These are phyloP conservation scores for Pyxicephalus adspersus DNA, from an alignment of 2,113 vertebrate species.

Conservation along the genomic window DNA sequence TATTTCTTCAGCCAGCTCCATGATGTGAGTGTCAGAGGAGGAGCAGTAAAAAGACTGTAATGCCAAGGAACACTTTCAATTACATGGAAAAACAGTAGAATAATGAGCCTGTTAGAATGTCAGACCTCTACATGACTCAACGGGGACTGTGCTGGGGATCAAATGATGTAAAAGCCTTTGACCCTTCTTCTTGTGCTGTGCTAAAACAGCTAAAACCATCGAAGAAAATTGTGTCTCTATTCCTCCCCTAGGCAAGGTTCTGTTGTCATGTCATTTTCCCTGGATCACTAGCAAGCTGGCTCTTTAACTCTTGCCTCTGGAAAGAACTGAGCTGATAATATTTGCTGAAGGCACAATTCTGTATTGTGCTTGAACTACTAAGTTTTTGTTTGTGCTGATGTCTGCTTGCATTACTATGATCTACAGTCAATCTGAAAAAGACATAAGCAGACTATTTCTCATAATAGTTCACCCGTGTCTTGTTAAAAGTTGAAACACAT, in stretches of 20 bases:
- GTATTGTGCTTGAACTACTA: constrained; percentile 53
- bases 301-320: constrained; percentile 55
- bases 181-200: background rate
- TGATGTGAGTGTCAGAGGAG: background rate
- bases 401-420: constrained; percentile 30
- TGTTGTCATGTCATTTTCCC: constrained; percentile 49
- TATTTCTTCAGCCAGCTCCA: background rate
- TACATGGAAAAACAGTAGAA: background rate
- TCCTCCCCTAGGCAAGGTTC: constrained; percentile 49
- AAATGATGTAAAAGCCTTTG: background rate
- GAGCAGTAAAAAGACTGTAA: background rate
- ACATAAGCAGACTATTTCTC: constrained; percentile 5
- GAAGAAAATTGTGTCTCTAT: constrained; percentile 25
- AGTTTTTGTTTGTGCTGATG: constrained; percentile 12
- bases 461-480: background rate
- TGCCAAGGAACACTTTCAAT: constrained; percentile 39
- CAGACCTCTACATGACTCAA: constrained; percentile 32
- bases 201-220: constrained; percentile 13
- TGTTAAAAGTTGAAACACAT: background rate
- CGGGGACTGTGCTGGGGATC: constrained; percentile 4
- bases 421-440: constrained; percentile 23
- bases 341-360: constrained; percentile 48
- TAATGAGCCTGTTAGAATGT: constrained; percentile 25
- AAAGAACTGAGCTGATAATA: constrained; percentile 57
- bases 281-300: constrained; percentile 45